Evolutionary conservation across 2,113 vertebrate genomes (phyloP).

Genomic region (Zonotrichia leucophrys): DNA sequence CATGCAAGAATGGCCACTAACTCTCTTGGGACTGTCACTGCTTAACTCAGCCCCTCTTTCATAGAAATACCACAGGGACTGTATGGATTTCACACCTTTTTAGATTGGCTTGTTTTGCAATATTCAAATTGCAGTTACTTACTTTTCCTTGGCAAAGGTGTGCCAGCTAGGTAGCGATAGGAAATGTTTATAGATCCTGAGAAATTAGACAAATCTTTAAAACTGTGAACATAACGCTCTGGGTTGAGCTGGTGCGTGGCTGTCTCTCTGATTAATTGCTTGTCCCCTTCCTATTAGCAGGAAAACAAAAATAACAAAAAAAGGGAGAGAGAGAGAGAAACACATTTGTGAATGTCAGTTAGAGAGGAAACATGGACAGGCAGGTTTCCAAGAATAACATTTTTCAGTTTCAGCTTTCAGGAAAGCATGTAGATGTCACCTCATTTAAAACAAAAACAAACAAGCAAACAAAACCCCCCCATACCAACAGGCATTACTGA

Average conservation of each 20-base stretch:
- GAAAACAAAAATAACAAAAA: constrained; percentile 44
- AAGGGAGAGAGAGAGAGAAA: constrained; percentile 39
- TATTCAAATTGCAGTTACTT: constrained; percentile 62
- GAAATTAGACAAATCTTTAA: constrained; percentile 93
- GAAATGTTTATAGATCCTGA: constrained; percentile 94
- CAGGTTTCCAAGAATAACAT: constrained; percentile 8
- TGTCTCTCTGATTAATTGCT: constrained; percentile 86
- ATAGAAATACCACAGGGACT: neutral
- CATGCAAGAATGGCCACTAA: neutral
- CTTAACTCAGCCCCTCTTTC: neutral
- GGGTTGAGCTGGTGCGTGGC: constrained; percentile 86
- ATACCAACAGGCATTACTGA: neutral
- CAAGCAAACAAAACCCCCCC: neutral
- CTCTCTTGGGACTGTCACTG: neutral
- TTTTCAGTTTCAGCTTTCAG: neutral
- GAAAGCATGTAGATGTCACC: neutral
- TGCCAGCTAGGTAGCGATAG: constrained; percentile 91
- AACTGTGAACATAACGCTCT: constrained; percentile 87
- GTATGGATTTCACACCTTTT: neutral
- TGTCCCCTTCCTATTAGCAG: constrained; percentile 86
- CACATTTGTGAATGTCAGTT: constrained; percentile 21
- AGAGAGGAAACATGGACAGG: neutral
- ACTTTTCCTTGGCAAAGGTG: constrained; percentile 92
- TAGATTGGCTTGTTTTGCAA: neutral
- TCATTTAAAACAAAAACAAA: neutral